Percentiles rank a stretch among this genome's conserved stretches.
These are phyloP conservation scores for Drosophila anomalipes DNA, from an alignment of 2,888 invertebrate species.

Conservation along the genomic window DNA sequence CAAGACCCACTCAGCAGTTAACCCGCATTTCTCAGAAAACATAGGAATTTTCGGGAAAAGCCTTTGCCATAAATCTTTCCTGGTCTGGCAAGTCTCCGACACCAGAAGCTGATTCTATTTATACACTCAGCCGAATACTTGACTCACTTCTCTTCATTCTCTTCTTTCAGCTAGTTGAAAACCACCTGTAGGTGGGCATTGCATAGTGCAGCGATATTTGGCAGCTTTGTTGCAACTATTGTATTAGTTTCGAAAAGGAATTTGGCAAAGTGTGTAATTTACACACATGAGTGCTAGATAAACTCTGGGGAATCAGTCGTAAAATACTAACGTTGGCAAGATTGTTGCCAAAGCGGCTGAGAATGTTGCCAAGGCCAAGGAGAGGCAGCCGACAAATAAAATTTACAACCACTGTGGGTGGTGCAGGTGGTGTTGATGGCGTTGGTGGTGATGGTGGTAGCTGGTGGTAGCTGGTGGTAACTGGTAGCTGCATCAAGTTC, in stretches of 20 bases:
- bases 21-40: background rate
- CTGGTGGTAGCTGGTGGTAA: slow-evolving; percentile 8
- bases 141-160: background rate
- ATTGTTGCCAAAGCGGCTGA: slow-evolving; percentile 47
- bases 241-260: slow-evolving; percentile 46
- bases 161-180: background rate
- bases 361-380: slow-evolving; percentile 46
- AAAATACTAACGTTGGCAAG: slow-evolving; percentile 50
- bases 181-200: slow-evolving; percentile 3
- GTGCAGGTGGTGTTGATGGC: slow-evolving; percentile 1
- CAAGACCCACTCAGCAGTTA: background rate
- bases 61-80: background rate
- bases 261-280: slow-evolving; percentile 43
- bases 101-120: too few species aligned
- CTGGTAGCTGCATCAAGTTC: background rate
- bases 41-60: background rate
- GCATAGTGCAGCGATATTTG: background rate
- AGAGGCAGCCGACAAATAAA: slow-evolving; percentile 43
- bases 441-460: slow-evolving; percentile 9
- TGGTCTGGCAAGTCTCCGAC: background rate
- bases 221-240: slow-evolving; percentile 24
- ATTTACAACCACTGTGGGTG: slow-evolving; percentile 50
- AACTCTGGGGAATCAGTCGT: slow-evolving; percentile 43
- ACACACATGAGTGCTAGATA: slow-evolving; percentile 24
- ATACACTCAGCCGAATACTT: background rate